Base-by-base conservation (phyloP, 2,113 vertebrate species). In the Micronycteris hirsuta region DNA sequence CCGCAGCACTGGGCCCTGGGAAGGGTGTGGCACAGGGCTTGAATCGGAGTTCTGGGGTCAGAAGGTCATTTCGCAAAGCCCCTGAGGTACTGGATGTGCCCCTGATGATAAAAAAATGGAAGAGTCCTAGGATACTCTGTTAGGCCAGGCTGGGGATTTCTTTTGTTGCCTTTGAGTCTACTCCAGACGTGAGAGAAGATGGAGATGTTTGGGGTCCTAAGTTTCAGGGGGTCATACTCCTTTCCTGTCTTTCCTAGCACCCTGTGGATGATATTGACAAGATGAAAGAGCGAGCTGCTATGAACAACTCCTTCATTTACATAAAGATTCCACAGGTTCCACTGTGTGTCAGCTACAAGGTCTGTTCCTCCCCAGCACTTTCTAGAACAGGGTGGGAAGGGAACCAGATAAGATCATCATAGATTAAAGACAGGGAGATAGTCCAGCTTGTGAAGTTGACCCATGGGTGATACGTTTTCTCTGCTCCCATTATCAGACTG, bases 261-360 rank as follows among this genome's bases (percentile, higher is more conserved):
- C 99, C 99, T 0, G 99, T 99, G 45, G 99, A 99, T 95, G 99
- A 99, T 96, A 99, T 99, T 5, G 99, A 99, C 97, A 99, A 99
- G 98, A 99, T 99, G 99, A 99, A 99, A 97, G 99, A 99, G 92
- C 98, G 99, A 24, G 99, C 99, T 0, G 99, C 99, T 38, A 99
- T 99, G 99, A 99, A 99, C 98, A 99, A 99, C 97, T 99, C 99
- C 89, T 99, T 99, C 98, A 99, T 99, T 98, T 99, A 99, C 97
- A 99, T 99, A 97, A 99, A 99, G 98, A 99, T 99, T 97, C 99
- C 99, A 0, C 99, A 99, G 98, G 99, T 99, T 97, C 99, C 99
- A 0, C 99, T 99, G 38, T 99, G 99, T 33, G 99, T 99, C 98
- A 99, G 99, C 98, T 99, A 99, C 95, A 99, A 99, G 99, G 99